A percentile compares a stretch with the other conserved stretches of the same genome.
These are phyloP conservation scores for Lasioglossum zephyrum DNA, from an alignment of 2,888 invertebrate genomes.

Conservation along the genomic window DNA sequence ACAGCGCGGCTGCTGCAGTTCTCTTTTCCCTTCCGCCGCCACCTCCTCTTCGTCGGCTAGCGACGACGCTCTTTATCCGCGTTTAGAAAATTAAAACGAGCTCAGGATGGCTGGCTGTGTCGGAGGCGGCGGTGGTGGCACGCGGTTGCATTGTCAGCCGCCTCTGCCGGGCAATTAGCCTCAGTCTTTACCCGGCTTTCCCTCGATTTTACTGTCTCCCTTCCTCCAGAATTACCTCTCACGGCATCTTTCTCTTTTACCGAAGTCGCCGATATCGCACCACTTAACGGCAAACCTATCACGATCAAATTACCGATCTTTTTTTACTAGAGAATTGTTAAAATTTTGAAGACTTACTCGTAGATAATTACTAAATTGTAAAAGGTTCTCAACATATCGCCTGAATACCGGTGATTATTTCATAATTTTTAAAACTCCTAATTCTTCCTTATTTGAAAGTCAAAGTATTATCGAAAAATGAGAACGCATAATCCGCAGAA, in stretches of 20 bases:
- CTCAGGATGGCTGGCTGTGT: constrained; percentile 30
- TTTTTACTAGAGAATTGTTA: background rate
- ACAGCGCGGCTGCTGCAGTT: constrained; percentile 55
- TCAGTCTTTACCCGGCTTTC: constrained; percentile 46
- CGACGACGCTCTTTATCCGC: constrained; percentile 58
- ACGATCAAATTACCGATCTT: background rate
- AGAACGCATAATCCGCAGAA: too few relatives aligned
- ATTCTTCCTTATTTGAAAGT: too few relatives aligned
- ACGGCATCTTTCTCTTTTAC: background rate
- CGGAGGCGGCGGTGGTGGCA: constrained; percentile 44
- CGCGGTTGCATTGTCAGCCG: constrained; percentile 67
- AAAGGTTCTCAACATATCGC: background rate
- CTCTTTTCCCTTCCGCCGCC: constrained; percentile 36
- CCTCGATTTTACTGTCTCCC: background rate
- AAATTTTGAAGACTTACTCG: background rate
- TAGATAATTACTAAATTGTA: background rate
- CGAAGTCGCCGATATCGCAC: background rate
- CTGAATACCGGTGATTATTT: too few relatives aligned
- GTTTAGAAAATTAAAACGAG: constrained; percentile 73
- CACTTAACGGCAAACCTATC: background rate
- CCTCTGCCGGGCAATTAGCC: constrained; percentile 66
- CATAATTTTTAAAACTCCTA: background rate
- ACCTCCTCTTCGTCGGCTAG: constrained; percentile 30
- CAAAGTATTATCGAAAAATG: too few relatives aligned
- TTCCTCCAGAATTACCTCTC: background rate